Evolutionary conservation across 2,797 vertebrate species (phyloP).

Genomic region (Emys orbicularis): DNA sequence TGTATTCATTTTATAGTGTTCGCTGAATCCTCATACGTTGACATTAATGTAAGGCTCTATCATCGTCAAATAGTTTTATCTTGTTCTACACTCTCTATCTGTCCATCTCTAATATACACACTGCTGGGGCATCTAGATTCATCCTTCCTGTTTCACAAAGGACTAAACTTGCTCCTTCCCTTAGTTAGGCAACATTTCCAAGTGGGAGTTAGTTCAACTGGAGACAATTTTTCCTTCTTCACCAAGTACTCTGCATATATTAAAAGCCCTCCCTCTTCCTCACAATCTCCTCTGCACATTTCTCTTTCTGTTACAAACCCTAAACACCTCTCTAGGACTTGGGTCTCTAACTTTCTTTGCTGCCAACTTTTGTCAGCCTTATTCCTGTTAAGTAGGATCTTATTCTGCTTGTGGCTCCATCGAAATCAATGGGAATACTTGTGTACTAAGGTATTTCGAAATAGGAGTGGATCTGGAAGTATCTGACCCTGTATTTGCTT

Average conservation of each 20-base stretch:
- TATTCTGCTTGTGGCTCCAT: neutral
- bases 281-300: neutral
- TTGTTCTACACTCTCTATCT: slow-evolving; percentile 5
- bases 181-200: neutral
- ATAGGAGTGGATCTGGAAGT: neutral
- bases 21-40: neutral
- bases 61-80: neutral
- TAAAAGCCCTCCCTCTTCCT: neutral
- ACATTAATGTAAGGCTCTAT: neutral
- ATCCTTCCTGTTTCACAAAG: neutral
- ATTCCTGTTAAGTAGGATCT: neutral
- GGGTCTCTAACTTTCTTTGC: neutral
- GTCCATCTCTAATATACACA: slow-evolving; percentile 55
- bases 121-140: slow-evolving; percentile 46
- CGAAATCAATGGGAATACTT: neutral
- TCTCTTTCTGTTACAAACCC: neutral
- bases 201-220: slow-evolving; percentile 15
- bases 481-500: neutral
- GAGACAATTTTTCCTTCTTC: slow-evolving; percentile 20
- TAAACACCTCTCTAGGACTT: accelerated
- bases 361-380: slow-evolving; percentile 26
- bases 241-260: slow-evolving; percentile 9
- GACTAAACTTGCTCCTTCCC: neutral
- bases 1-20: neutral
- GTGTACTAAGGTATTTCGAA: neutral